Evolutionary conservation across 2,797 vertebrate species (phyloP), one percentile per base, ranked within the genome.

Genomic region (Leptoclinus maculatus): DNA sequence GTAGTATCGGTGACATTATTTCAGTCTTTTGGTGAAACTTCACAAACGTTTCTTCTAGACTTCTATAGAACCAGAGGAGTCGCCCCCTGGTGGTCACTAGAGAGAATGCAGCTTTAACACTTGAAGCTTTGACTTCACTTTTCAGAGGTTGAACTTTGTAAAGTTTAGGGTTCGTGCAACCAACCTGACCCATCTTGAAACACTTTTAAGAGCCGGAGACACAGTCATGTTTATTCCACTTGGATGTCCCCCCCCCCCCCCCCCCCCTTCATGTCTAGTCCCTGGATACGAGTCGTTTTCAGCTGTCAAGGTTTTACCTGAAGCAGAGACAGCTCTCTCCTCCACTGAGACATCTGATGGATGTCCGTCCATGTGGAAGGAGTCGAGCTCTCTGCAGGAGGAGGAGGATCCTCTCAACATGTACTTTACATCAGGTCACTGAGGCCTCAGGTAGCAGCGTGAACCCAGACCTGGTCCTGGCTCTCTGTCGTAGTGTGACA

Each of bases 301-400:
- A 77, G 45, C 69, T 83, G 83, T 82, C 84, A 75, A 49, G 72
- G 5, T 66, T 86, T 84, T 64, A 63, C 63, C 65, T 67, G 41
- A 51, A 62, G 41, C 82, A 11, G 38, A 80, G 65, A 86, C 86
- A 80, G 84, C 56, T 73, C 53, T 23, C 25, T 63, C 1, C 73
- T 80, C 74, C 12, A 0, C 70, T 19, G 79, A 84, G 64, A 21
- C 67, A 57, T 78, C 29, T 68, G 75, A 82, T 71, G 54, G 56
- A 60, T 71, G 79, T 80, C 10, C 17, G 4, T 69, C 67, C 75
- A 76, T 78, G 83, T 78, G 83, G 77, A 89, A 89, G 71, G 64
- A 80, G 6, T 0, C 3, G 17, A 62, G 63, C 60, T 49, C 9
- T 54, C 19, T 16, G 53, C 9, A 13, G 19, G 14, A 54, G 58